Evolutionary conservation across 2,888 invertebrate genomes (phyloP).

Genomic region (Trichogramma dendrolimi): DNA sequence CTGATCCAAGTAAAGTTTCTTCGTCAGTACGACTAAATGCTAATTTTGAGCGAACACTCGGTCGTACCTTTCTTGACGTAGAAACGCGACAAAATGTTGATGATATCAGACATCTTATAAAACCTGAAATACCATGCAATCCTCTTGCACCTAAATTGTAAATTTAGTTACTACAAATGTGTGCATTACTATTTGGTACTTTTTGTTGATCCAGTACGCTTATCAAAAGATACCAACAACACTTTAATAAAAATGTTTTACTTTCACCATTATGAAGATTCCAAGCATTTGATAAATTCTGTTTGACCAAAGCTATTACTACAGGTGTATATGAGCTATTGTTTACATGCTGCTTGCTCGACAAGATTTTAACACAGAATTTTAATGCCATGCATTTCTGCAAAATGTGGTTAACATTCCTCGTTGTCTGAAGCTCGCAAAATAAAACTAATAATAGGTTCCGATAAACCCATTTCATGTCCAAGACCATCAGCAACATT

Average conservation of each 20-base stretch:
- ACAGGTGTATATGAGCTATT: constrained; percentile 58
- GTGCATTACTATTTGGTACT: constrained; percentile 48
- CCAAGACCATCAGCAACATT: constrained; percentile 39
- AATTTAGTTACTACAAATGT: not conserved
- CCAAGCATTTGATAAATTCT: constrained; percentile 57
- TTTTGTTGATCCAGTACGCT: constrained; percentile 67
- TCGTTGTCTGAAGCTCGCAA: constrained; percentile 75
- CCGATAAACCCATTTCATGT: constrained; percentile 66
- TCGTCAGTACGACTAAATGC: no score
- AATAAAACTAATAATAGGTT: constrained; percentile 81
- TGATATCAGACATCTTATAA: constrained; percentile 79
- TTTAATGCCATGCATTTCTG: constrained; percentile 70
- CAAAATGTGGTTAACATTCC: constrained; percentile 70
- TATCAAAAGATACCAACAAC: constrained; percentile 80
- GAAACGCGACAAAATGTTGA: no score
- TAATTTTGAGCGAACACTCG: no score
- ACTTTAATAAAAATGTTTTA: constrained; percentile 76
- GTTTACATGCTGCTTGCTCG: constrained; percentile 47
- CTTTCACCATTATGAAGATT: constrained; percentile 49
- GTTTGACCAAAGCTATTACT: constrained; percentile 58
- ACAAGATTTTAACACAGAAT: constrained; percentile 77
- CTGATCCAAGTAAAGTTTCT: no score
- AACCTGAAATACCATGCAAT: constrained; percentile 72
- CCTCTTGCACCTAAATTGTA: constrained; percentile 50
- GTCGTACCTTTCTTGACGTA: no score